Base-by-base conservation (phyloP, 2,797 vertebrate species). In the Cirrhinus molitorella region DNA sequence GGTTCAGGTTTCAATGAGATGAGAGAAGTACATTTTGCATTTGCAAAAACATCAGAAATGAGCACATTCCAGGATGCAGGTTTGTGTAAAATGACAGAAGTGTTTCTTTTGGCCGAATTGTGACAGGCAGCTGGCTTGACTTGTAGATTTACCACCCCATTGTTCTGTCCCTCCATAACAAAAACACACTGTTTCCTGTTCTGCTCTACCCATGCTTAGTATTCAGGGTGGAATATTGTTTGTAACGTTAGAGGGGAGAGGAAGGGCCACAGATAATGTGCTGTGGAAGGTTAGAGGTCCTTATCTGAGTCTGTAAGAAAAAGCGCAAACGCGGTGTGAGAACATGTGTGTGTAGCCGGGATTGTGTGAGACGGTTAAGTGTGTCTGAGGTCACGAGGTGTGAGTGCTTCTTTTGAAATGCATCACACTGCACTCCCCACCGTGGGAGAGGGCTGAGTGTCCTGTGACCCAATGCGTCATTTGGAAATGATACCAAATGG, bases 81-180 rank as follows among this genome's bases (percentile, higher is more conserved):
- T 40, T 63, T 78, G 61, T 21, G 43, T 57, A 71, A 55, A 57
- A 68, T 85, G 88, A 87, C 86, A 89, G 79, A 85, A 78, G 81
- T 89, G 88, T 87, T 89, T 87, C 86, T 89, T 66, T 89, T 87
- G 88, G 88, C 85, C 17, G 40, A 68, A n/a, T n/a, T 63, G 66
- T 70, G 85, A 81, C 67, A 47, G 82, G 82, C 84, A 83, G 86
- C 28, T 72, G 47, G 68, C 73, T 53, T 61, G 70, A 84, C 81
- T 77, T 75, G 68, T 75, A 85, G 77, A 73, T 87, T 87, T 81
- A 81, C 63, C 49, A 80, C 81, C 74, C 84, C 84, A 89, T 89
- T 89, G 88, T 89, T 89, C 88, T 87, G 79, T 65, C 3, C 51
- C 80, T 72, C 81, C 37, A 57, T 68, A 86, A 87, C 82, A 86